phyloP scores from a whole-genome alignment of 2,113 vertebrate species.

The Platysteira castanea region DNA sequence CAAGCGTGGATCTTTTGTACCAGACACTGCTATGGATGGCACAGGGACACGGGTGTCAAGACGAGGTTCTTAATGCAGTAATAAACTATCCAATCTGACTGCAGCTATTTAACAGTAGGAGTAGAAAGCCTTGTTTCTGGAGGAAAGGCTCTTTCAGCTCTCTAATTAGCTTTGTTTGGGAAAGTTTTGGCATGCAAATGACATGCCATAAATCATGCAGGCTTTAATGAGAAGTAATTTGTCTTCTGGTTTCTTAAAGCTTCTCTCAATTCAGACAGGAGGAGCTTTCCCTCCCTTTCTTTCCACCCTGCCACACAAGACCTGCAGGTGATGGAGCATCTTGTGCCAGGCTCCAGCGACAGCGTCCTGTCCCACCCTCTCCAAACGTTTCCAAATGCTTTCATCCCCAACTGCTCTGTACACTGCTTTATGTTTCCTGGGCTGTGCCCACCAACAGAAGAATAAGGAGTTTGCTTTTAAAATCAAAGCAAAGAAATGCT shows the following conservation, averaged over 20 bases:
- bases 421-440: not conserved
- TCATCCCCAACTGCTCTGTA: not conserved
- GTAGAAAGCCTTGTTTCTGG: conserved; percentile 16
- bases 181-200: conserved; percentile 68
- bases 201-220: conserved; percentile 47
- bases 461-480: not conserved
- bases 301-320: not conserved
- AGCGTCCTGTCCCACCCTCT: not conserved
- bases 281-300: not conserved
- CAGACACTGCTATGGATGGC: not conserved
- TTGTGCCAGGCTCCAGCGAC: not conserved
- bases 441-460: not conserved
- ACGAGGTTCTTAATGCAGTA: not conserved
- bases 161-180: conserved; percentile 56
- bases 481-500: not conserved
- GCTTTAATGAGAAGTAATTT: conserved; percentile 59
- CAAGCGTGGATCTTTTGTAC: not conserved
- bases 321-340: not conserved
- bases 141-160: conserved; percentile 57
- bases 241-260: conserved; percentile 40
- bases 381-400: not conserved
- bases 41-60: not conserved
- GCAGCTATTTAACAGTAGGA: conserved; percentile 22
- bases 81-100: conserved; percentile 24
- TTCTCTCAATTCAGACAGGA: conserved; percentile 31